Conservation (phyloP, 2,888 invertebrate genomes). For the Blera fallax region DNA sequence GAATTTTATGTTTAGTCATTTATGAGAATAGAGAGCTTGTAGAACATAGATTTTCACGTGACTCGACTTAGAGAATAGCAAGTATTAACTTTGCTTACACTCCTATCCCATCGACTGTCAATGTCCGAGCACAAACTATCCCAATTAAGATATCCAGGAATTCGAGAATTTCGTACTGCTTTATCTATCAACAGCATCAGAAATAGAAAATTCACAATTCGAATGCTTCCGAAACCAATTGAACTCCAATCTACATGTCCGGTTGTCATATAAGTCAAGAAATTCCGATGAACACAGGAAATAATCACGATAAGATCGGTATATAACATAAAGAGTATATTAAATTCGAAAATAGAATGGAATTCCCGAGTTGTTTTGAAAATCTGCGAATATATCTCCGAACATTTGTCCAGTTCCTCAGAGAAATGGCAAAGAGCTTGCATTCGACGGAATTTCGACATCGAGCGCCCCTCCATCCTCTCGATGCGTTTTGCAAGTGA, state of each 20-base stretch:
- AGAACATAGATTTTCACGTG: no score
- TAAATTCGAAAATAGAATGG: conserved; percentile 76
- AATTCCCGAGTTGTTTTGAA: conserved; percentile 74
- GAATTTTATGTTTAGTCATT: no score
- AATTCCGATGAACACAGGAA: conserved; percentile 75
- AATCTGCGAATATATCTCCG: conserved; percentile 74
- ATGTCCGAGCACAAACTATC: conserved; percentile 77
- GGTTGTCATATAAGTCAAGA: conserved; percentile 72
- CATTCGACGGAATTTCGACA: conserved; percentile 75
- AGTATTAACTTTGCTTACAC: conserved; percentile 74
- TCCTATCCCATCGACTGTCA: conserved; percentile 77
- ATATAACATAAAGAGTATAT: conserved; percentile 77
- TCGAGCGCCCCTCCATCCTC: neutral
- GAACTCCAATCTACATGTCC: conserved; percentile 62
- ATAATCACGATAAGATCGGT: conserved; percentile 76
- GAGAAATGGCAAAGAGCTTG: conserved; percentile 75
- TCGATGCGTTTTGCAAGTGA: conserved; percentile 12
- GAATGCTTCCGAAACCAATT: conserved; percentile 73
- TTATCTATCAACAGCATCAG: conserved; percentile 76
- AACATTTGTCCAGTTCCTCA: conserved; percentile 76
- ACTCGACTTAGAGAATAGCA: no score
- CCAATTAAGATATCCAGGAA: conserved; percentile 75
- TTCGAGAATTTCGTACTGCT: conserved; percentile 74
- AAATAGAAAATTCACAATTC: conserved; percentile 74
- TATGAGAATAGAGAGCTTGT: no score